Evolutionary conservation across 2,113 vertebrate genomes (phyloP), one percentile per base, ranked within the genome.

Genomic region (Syngnathus typhle): DNA sequence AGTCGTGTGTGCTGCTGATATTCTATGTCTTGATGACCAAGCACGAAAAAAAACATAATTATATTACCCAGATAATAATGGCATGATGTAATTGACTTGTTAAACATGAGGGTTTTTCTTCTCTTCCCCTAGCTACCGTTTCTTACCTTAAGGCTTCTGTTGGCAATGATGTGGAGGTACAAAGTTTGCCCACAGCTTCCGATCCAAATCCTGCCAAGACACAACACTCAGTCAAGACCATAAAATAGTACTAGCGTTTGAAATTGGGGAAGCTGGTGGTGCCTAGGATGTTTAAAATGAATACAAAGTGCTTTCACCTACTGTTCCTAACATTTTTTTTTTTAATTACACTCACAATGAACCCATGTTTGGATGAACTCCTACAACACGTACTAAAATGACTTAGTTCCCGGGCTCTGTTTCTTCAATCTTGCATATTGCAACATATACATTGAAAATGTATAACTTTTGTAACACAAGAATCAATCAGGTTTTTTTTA

Each of bases 81-180:
- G 46, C 6, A n/a, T 19, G 18, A 19, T 52, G 49, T n/a, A 3
- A 21, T 21, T 9, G 9, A 18, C 46, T 18, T 6, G 6, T 19
- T 47, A 2, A 43, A 43, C 2, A 18, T 13, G 52, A 13, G n/a
- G 52, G 3, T 32, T 32, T 54, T 21, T 11, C 21, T 55, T 7
- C 27, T 12, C 3, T 1, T 55, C 9, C 23, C 52, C 21, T 13
- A 27, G 11, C 4, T 27, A 2, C 5, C 4, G 13, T 36, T 58
- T 36, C 60, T 61, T 91, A 99, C 95, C 95, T 97, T 88, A 90
- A 78, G 0, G 87, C 59, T 83, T 90, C 92, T 70, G 92, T 92
- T 74, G 92, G 92, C 54, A 87, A 81, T 18, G 93, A 70, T 39
- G 82, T 81, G 47, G 92, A 90, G 71, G 80, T 91, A 89, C 88